Conservation (phyloP, 2,113 vertebrate species). For the Hucho hucho region DNA sequence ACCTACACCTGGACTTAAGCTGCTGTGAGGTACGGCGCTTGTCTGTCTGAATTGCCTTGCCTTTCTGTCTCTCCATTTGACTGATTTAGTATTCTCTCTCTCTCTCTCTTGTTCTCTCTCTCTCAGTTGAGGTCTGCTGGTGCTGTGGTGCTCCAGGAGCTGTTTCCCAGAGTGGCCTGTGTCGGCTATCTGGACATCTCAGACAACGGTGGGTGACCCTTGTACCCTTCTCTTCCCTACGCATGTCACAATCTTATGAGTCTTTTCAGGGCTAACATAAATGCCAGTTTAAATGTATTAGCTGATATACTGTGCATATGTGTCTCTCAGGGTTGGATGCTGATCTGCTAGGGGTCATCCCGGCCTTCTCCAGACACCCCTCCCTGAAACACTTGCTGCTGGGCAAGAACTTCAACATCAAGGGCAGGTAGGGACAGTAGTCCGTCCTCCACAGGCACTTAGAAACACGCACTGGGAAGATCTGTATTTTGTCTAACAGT, state of each 20-base stretch:
- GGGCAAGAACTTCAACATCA: conserved; percentile 91
- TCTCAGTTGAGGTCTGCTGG: conserved; percentile 83
- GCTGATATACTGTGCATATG: not conserved
- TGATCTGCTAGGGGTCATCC: conserved; percentile 82
- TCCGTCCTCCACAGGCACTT: not conserved
- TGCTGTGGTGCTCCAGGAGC: conserved; percentile 85
- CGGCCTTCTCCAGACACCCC: conserved; percentile 82
- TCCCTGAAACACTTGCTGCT: conserved; percentile 87
- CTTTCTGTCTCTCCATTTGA: not conserved
- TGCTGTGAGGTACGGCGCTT: conserved; percentile 70
- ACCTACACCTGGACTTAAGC: conserved; percentile 76
- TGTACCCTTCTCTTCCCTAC: not conserved
- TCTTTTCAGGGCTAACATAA: not conserved
- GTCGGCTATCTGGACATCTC: conserved; percentile 86
- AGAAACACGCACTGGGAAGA: not conserved
- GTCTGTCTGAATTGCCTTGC: not conserved
- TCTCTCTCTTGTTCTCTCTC: not conserved
- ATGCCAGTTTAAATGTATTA: not conserved
- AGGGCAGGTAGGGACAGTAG: conserved; percentile 78
- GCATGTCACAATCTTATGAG: not conserved
- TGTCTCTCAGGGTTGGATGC: conserved; percentile 79
- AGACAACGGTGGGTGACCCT: conserved; percentile 81
- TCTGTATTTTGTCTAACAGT: conserved; percentile 4
- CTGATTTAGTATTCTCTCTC: conserved; percentile 8
- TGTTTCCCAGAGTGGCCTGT: conserved; percentile 80